phyloP scores from a whole-genome alignment of 2,113 vertebrate species.

The Periophthalmus modestus region DNA sequence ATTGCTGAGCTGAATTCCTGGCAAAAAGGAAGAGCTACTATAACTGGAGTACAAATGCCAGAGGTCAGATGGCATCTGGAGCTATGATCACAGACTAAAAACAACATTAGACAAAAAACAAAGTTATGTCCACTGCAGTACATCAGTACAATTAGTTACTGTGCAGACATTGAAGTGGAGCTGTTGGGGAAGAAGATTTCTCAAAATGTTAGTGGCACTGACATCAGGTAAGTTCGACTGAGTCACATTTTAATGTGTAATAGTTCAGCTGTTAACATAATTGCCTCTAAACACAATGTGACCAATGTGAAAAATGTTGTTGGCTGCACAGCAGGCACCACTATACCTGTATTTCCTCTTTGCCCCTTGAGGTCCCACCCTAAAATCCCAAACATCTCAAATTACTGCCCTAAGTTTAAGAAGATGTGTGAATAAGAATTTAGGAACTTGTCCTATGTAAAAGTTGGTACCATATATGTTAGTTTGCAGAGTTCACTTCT shows the following conservation, averaged over 20 bases:
- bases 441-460: conserved; percentile 38
- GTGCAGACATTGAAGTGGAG: neutral
- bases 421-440: conserved; percentile 16
- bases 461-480: conserved; percentile 18
- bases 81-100: conserved; percentile 55
- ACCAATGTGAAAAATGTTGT: conserved; percentile 7
- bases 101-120: conserved; percentile 35
- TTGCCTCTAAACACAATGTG: neutral
- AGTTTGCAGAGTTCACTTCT: conserved; percentile 8
- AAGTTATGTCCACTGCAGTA: neutral
- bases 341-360: conserved; percentile 35
- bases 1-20: conserved; percentile 60
- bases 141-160: neutral
- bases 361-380: conserved; percentile 33
- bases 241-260: neutral
- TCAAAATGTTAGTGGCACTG: neutral
- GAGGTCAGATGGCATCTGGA: conserved; percentile 40
- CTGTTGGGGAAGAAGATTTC: neutral
- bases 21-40: conserved; percentile 59
- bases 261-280: neutral
- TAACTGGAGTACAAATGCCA: conserved; percentile 45
- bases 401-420: conserved; percentile 38
- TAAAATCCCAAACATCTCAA: conserved; percentile 57
- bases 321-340: conserved; percentile 62
- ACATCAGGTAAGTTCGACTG: neutral